Evolutionary conservation across 2,113 vertebrate species (phyloP), one percentile per base, ranked within the genome.

Genomic region (Thomomys bottae): DNA sequence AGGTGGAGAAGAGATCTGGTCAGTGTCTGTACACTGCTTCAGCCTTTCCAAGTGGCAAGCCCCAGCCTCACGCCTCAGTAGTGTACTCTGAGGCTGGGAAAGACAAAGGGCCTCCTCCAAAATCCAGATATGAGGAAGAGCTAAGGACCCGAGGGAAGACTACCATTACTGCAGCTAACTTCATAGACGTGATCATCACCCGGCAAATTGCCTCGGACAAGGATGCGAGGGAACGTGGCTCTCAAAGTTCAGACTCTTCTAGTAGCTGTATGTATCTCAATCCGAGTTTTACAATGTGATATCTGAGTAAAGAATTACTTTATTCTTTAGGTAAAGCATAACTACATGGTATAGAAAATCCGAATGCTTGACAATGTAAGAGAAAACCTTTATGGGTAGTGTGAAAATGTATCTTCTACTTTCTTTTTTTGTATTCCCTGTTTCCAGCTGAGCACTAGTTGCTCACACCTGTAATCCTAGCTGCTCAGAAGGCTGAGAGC

Each of bases 161-260:
- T 80, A 99, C 99, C 90, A 99, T 99, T 95, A 99, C 99, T 32
- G 99, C 99, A 45, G 99, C 99, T 94, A 99, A 99, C 97, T 99
- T 99, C 97, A 99, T 99, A 89, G 99, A 99, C 94, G 99, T 99
- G 97, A 99, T 99, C 98, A 99, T 99, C 98, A 99, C 99, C 18
- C 98, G 99, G 86, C 99, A 99, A 97, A 99, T 99, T 88, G 99
- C 99, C 85, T 98, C 99, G 32, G 99, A 99, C 96, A 99, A 99
- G 97, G 99, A 99, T 96, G 98, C 98, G 1, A 97, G 99, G 84
- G 99, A 99, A 87, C 98, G 99, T 93, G 98, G 98, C 97, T 99
- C 99, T 77, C 99, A 99, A 95, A 99, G 99, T 96, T 99, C 99
- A 5, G 99, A 99, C 98, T 99, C 99, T 90, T 99, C 99, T 28